Conservation (phyloP, 2,888 invertebrate genomes). For the Caenorhabditis panamensis region DNA sequence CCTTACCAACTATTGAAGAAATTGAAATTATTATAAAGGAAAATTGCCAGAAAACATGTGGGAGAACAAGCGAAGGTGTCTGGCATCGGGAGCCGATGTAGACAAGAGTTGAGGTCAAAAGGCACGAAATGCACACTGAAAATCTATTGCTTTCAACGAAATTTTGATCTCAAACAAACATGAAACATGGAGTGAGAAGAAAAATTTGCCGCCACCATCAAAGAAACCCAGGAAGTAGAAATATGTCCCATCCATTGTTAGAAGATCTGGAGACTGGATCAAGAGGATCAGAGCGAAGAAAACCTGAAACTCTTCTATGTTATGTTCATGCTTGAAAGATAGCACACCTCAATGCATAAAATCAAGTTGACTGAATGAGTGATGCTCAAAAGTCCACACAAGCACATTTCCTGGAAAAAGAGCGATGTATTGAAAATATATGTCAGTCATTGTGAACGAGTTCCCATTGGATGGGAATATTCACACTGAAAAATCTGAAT, state of each 20-base stretch:
- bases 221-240: conserved; percentile 69
- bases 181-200: conserved; percentile 64
- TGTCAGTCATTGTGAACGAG: too few relatives aligned
- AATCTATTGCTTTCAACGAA: too few relatives aligned
- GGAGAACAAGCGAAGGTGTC: conserved; percentile 53
- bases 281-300: conserved; percentile 68
- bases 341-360: conserved; percentile 65
- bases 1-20: conserved; percentile 53
- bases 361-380: conserved; percentile 67
- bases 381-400: conserved; percentile 67
- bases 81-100: conserved; percentile 61
- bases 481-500: conserved; percentile 11
- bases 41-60: conserved; percentile 68
- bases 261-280: conserved; percentile 67
- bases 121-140: conserved; percentile 65
- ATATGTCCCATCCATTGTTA: conserved; percentile 68
- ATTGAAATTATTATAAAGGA: conserved; percentile 61
- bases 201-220: conserved; percentile 64
- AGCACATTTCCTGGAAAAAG: conserved; percentile 69
- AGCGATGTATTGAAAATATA: too few relatives aligned
- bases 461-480: neutral
- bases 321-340: neutral
- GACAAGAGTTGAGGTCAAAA: conserved; percentile 59
- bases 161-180: conserved; percentile 47
- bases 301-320: conserved; percentile 37